Base-by-base conservation (phyloP, 2,113 vertebrate genomes). In the Pipra filicauda region DNA sequence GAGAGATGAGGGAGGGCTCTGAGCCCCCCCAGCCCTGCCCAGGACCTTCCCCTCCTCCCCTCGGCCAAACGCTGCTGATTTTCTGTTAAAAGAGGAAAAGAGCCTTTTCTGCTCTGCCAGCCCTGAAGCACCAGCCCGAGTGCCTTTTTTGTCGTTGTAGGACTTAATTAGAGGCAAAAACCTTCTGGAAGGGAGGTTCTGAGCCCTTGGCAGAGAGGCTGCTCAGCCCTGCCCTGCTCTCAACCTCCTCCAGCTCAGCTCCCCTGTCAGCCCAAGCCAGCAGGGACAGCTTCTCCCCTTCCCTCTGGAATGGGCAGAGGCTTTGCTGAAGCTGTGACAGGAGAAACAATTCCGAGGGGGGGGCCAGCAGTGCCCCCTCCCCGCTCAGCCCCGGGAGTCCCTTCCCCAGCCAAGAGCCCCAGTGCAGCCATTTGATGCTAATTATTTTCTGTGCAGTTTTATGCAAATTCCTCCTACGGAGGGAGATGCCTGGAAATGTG, bases 331-430 rank as follows among this genome's bases (percentile, higher is more conserved):
- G 35, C 66, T 11, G 0, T 5, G n/a, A 39, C 78, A 88, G 52
- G 8, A 78, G 46, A 24, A 23, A 1, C 1, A 0, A 4, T 11
- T 1, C 1, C 12, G 37, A 11, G 19, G 33, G 7, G n/a, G n/a
- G 49, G 33, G 9, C 11, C 85, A 81, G 52, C 39, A 3, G 24
- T 30, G 31, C 55, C 49, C 74, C 15, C 19, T 6, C 46, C 46
- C 33, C 3, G 0, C 61, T n/a, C 28, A 6, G 8, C 41, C 57
- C n/a, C 5, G 1, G 52, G 59, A 48, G 4, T 2, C 44, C 27
- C 2, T 20, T 28, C 11, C 39, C 44, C 44, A 57, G 3, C 77
- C n/a, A 5, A 11, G 46, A 28, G 21, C 52, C 62, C 43, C 80
- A 35, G 14, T 54, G 24, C 88, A 73, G 44, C 70, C 64, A 28